Evolutionary conservation across 2,888 invertebrate species (phyloP).

Genomic region (Parasteatoda lunata): DNA sequence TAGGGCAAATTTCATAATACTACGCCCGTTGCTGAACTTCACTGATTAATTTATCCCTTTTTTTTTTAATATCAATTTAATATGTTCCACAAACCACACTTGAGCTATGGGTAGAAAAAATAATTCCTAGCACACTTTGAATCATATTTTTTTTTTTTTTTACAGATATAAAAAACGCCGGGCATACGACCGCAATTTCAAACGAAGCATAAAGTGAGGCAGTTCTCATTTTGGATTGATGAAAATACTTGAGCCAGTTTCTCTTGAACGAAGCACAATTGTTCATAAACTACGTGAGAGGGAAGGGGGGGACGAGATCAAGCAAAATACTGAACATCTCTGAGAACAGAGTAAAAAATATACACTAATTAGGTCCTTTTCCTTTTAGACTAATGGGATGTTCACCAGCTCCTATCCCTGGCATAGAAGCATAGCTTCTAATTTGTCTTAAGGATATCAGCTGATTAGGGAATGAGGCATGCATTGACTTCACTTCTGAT

Average conservation of each 20-base stretch:
- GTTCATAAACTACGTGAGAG: background rate
- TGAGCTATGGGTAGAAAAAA: slow-evolving; percentile 2
- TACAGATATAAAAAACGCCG: background rate
- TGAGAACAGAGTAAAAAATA: slow-evolving; percentile 11
- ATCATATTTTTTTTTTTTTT: background rate
- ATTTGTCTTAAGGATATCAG: slow-evolving; percentile 96
- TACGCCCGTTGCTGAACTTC: background rate
- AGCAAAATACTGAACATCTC: slow-evolving; percentile 6
- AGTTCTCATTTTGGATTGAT: background rate
- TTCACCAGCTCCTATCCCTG: slow-evolving; percentile 73
- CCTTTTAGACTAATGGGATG: slow-evolving; percentile 69
- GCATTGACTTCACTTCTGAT: slow-evolving; percentile 39
- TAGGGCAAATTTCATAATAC: background rate
- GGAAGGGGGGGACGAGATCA: slow-evolving; percentile 32
- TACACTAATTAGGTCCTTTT: slow-evolving; percentile 63
- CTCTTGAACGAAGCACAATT: background rate
- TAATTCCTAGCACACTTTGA: background rate
- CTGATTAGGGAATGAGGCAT: slow-evolving; percentile 87
- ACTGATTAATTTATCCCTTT: background rate
- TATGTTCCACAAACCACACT: background rate
- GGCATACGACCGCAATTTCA: background rate
- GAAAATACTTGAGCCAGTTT: background rate
- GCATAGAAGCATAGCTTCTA: slow-evolving; percentile 95
- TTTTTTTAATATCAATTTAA: background rate
- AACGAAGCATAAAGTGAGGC: background rate